Percentiles rank a stretch among this genome's conserved stretches.
Evolutionary conservation across 2,888 invertebrate genomes (phyloP).

Genomic region (Dioctria rufipes): DNA sequence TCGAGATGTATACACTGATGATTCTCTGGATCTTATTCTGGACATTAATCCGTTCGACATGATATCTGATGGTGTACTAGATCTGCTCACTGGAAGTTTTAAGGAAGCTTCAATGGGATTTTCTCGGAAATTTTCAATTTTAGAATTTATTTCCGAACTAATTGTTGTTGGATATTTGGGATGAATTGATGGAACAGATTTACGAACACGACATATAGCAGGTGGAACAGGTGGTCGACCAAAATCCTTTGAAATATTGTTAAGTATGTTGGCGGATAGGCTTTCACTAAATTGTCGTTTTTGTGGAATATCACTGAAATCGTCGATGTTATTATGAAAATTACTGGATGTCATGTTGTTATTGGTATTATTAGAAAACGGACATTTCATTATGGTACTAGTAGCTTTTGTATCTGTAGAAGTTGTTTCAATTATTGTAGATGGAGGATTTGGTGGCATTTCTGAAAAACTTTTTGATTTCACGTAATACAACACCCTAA

Average conservation of each 20-base stretch:
- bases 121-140: conserved; percentile 16
- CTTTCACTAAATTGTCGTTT: neutral
- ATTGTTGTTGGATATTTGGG: conserved; percentile 17
- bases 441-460: conserved; percentile 62
- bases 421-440: conserved; percentile 48
- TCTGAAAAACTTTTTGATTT: neutral
- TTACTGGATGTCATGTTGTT: neutral
- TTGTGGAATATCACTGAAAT: neutral
- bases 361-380: conserved; percentile 52
- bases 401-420: conserved; percentile 37
- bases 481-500: too few species aligned
- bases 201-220: conserved; percentile 64
- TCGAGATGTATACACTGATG: conserved; percentile 71
- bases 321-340: neutral
- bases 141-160: conserved; percentile 5
- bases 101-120: conserved; percentile 65
- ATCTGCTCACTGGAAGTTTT: conserved; percentile 62
- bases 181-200: conserved; percentile 61
- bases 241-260: neutral
- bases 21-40: conserved; percentile 61
- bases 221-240: conserved; percentile 67
- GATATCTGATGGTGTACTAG: conserved; percentile 47
- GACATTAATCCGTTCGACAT: conserved; percentile 46
- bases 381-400: conserved; percentile 63
- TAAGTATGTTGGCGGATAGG: neutral